phyloP scores from a whole-genome alignment of 2,113 vertebrate species.

The Harpagus bidentatus region DNA sequence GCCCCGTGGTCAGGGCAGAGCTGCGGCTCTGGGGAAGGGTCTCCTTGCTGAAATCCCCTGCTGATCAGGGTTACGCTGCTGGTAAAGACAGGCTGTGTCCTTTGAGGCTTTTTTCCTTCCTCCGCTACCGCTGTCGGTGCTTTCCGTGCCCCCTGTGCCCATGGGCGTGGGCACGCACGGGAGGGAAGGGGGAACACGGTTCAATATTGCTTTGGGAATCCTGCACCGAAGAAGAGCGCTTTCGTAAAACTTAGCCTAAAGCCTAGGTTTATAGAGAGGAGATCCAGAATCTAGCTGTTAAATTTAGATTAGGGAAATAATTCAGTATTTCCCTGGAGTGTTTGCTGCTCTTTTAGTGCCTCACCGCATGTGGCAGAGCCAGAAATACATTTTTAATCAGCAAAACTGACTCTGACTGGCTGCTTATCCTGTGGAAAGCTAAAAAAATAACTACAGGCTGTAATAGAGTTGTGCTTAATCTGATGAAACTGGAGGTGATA shows the following conservation, averaged over 20 bases:
- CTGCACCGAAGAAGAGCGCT: not conserved
- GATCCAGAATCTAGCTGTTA: not conserved
- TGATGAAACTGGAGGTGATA: not conserved
- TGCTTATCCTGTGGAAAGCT: not conserved
- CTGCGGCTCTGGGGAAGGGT: accelerated
- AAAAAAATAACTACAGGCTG: not conserved
- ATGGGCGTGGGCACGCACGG: accelerated
- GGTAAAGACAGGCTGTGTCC: accelerated
- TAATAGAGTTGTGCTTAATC: not conserved
- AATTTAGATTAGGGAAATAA: not conserved
- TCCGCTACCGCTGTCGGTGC: accelerated
- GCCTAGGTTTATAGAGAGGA: not conserved
- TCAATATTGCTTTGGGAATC: not conserved
- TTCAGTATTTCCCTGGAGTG: not conserved
- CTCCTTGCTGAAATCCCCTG: not conserved
- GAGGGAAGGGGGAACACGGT: not conserved
- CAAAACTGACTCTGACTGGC: not conserved
- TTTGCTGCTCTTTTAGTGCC: not conserved
- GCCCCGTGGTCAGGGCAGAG: not conserved
- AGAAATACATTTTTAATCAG: not conserved
- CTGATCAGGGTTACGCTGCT: not conserved
- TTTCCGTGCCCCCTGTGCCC: accelerated
- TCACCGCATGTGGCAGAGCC: not conserved
- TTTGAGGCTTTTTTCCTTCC: not conserved
- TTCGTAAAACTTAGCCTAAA: not conserved